A percentile compares a stretch with the other conserved stretches of the same genome.
Evolutionary conservation across 1,140 invertebrate genomes (phyloP).

Genomic region (Megathymus violae): DNA sequence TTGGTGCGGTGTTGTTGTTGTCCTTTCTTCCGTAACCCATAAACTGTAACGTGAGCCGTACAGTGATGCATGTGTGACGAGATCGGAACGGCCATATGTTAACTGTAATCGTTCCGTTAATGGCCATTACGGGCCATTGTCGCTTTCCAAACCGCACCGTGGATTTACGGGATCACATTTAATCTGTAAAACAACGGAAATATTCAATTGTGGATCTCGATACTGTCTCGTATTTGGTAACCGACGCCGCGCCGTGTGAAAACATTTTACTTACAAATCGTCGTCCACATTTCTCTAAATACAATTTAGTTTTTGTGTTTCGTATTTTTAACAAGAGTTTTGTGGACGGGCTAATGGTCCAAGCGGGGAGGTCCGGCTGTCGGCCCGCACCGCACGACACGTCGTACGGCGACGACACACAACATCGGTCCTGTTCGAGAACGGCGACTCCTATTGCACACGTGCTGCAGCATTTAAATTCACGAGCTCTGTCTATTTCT

Average conservation of each 20-base stretch:
- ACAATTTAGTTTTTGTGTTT: neutral
- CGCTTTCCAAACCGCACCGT: conserved; percentile 16
- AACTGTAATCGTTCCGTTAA: conserved; percentile 17
- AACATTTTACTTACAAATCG: conserved; percentile 1
- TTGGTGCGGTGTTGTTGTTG: neutral
- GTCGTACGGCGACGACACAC: no score
- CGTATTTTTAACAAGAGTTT: no score
- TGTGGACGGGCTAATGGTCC: no score
- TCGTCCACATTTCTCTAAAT: neutral
- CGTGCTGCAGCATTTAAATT: no score
- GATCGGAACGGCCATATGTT: conserved; percentile 11
- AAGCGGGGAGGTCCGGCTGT: no score
- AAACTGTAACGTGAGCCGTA: conserved; percentile 19
- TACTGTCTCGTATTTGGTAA: conserved; percentile 8
- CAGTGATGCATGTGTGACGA: conserved; percentile 14
- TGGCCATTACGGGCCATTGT: conserved; percentile 19
- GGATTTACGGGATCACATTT: conserved; percentile 26
- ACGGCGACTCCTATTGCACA: no score
- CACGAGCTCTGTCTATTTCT: no score
- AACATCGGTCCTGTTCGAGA: no score
- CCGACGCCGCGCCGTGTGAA: conserved; percentile 24
- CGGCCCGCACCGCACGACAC: no score
- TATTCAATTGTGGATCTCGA: conserved; percentile 22
- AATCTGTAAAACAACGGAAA: conserved; percentile 22
- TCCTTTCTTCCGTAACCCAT: neutral